These are phyloP conservation scores for Theodoxus fluviatilis DNA, from an alignment of 2,888 invertebrate species.

Conservation along the genomic window DNA sequence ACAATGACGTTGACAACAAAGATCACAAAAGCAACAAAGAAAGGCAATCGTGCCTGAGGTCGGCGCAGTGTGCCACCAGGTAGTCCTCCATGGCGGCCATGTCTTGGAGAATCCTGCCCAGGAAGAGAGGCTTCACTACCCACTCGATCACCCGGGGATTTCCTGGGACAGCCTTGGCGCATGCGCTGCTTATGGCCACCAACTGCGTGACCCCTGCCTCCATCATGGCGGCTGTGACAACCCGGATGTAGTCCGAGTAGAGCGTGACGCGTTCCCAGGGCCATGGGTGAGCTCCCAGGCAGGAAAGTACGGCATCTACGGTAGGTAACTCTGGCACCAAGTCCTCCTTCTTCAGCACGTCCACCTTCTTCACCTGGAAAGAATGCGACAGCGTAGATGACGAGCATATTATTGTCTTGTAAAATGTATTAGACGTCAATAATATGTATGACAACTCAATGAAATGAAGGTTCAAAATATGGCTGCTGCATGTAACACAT, in stretches of 20 bases:
- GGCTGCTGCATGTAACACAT: too few species aligned
- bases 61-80: conserved; percentile 40
- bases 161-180: conserved; percentile 40
- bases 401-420: too few species aligned
- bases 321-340: conserved; percentile 37
- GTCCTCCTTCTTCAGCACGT: conserved; percentile 43
- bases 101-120: conserved; percentile 44
- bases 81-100: conserved; percentile 54
- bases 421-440: too few species aligned
- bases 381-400: too few species aligned
- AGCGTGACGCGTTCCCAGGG: conserved; percentile 38
- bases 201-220: conserved; percentile 40
- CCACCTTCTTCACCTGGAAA: conserved; percentile 42
- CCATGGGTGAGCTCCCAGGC: conserved; percentile 40
- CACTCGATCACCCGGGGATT: conserved; percentile 43
- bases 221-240: conserved; percentile 45
- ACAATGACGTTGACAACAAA: too few species aligned
- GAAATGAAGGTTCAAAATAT: too few species aligned
- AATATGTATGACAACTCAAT: too few species aligned
- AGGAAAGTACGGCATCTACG: conserved; percentile 48
- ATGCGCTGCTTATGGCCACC: conserved; percentile 44
- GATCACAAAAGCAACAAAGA: too few species aligned
- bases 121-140: conserved; percentile 43
- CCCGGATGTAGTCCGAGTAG: conserved; percentile 44
- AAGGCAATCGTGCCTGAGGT: conserved; percentile 50